A percentile compares a stretch with the other conserved stretches of the same genome.
phyloP scores from a whole-genome alignment of 2,888 invertebrate genomes.

The Busseola fusca region DNA sequence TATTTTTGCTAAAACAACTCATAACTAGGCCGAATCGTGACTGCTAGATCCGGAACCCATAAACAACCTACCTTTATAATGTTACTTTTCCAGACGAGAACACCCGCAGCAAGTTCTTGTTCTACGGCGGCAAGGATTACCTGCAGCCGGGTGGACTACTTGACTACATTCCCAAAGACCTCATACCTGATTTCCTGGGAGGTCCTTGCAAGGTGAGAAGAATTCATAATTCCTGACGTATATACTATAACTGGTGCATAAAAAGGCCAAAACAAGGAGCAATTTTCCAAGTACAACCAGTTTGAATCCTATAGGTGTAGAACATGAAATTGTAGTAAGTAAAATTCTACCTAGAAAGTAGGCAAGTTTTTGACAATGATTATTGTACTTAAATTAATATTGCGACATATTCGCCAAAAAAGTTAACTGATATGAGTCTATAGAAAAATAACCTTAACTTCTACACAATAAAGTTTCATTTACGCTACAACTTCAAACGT shows the following conservation, averaged over 20 bases:
- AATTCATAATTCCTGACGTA: background rate
- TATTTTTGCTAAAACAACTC: background rate
- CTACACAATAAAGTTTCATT: too few species aligned
- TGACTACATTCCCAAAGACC: conserved; percentile 95
- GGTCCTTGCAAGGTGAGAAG: conserved; percentile 93
- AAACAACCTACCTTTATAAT: background rate
- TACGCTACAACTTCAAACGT: too few species aligned
- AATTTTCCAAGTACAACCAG: background rate
- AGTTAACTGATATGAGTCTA: too few species aligned
- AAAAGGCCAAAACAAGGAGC: background rate
- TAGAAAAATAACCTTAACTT: too few species aligned
- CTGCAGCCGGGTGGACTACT: conserved; percentile 93
- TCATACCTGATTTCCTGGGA: conserved; percentile 97
- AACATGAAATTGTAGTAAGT: background rate
- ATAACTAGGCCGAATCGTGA: background rate
- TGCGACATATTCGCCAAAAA: too few species aligned
- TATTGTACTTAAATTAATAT: background rate
- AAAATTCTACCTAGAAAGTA: background rate
- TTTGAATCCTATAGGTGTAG: background rate
- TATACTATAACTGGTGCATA: background rate
- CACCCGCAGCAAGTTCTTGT: conserved; percentile 96
- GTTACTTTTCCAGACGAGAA: conserved; percentile 92
- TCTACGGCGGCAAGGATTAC: conserved; percentile 97
- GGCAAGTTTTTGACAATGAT: background rate
- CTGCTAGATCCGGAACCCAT: background rate